phyloP scores from a whole-genome alignment of 2,113 vertebrate genomes.

The Eurystomus gularis region DNA sequence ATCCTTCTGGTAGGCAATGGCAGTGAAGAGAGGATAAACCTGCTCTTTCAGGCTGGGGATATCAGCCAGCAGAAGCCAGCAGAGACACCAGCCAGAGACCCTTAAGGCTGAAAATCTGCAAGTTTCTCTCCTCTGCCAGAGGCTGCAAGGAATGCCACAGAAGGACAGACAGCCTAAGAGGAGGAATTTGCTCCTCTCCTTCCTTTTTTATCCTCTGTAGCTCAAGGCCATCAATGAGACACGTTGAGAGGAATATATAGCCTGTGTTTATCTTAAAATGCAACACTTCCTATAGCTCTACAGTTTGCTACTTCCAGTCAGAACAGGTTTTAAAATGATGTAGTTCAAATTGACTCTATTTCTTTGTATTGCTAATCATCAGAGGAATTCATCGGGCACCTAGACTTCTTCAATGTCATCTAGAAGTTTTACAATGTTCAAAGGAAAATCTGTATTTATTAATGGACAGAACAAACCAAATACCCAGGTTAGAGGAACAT shows the following conservation, averaged over 20 bases:
- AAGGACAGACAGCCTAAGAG: not conserved
- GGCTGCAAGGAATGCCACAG: not conserved
- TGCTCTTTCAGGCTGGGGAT: not conserved
- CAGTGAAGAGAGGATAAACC: not conserved
- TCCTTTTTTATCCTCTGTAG: not conserved
- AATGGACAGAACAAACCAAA: not conserved
- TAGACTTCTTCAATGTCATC: not conserved
- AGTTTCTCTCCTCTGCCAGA: not conserved
- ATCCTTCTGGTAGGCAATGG: not conserved
- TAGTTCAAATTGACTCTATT: not conserved
- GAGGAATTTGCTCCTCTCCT: not conserved
- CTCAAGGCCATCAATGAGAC: not conserved
- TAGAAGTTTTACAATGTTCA: not conserved
- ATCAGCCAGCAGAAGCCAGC: not conserved
- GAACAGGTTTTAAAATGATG: not conserved
- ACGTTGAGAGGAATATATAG: not conserved
- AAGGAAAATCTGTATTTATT: not conserved
- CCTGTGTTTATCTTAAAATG: not conserved
- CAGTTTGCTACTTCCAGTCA: not conserved
- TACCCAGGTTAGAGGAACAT: not conserved
- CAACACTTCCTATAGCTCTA: not conserved
- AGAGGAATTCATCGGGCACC: not conserved
- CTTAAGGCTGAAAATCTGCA: not conserved
- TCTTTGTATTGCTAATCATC: not conserved
- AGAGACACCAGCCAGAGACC: not conserved